phyloP scores from a whole-genome alignment of 1,140 invertebrate genomes.

The Lucilia cuprina region DNA sequence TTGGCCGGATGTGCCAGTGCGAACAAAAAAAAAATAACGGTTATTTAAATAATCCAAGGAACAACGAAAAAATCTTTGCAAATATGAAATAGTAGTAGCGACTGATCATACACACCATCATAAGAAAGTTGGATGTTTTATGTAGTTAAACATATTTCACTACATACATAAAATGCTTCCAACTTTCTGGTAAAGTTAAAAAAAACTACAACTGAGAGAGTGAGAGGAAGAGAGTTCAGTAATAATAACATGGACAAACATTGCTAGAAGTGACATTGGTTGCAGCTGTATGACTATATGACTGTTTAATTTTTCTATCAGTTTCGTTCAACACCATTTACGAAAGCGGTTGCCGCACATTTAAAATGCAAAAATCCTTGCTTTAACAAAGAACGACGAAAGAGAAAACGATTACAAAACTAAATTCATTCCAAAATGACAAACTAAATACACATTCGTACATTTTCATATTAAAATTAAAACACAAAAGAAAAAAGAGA shows the following conservation, averaged over 20 bases:
- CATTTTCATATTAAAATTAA: background rate
- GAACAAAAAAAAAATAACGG: background rate
- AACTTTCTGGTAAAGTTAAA: background rate
- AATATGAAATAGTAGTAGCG: background rate
- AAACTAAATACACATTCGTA: background rate
- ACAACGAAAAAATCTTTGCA: background rate
- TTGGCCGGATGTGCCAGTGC: background rate
- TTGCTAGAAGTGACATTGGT: constrained; percentile 23
- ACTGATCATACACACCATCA: constrained; percentile 9
- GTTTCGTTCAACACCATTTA: background rate
- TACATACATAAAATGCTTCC: too few species aligned
- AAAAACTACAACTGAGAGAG: background rate
- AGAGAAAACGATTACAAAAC: background rate
- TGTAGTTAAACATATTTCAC: background rate
- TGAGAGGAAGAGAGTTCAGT: background rate
- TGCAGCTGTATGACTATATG: background rate
- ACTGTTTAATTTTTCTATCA: background rate
- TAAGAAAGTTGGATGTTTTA: background rate
- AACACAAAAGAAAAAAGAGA: background rate
- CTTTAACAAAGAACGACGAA: background rate
- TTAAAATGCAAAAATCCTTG: background rate
- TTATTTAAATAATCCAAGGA: background rate
- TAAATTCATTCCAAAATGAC: background rate
- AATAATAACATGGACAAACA: constrained; percentile 15
- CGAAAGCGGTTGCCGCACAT: background rate